A percentile compares a stretch with the other conserved stretches of the same genome.
Conservation (phyloP, 37 sponge, comb jelly and placozoan genomes). For the Hexactinellida sp. region DNA sequence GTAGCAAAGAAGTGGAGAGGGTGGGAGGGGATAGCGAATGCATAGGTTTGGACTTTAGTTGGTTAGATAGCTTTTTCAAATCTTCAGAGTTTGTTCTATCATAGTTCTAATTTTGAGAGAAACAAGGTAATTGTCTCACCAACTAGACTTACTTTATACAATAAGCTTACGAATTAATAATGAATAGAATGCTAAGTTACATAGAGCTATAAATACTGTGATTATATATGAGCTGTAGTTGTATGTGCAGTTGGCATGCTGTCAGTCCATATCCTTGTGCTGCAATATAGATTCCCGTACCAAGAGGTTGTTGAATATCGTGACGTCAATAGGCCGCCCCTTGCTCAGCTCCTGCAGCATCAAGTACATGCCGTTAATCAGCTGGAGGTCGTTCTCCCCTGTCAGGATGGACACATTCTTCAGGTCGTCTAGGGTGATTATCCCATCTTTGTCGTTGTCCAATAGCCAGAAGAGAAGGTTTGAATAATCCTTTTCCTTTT, state of each 20-base stretch:
- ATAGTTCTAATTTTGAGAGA: too few relatives aligned
- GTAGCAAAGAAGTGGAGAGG: neutral
- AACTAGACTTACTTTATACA: too few relatives aligned
- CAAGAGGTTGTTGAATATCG: neutral
- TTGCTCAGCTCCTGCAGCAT: neutral
- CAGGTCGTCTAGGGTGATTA: neutral
- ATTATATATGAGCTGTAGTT: too few relatives aligned
- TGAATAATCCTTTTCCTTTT: neutral
- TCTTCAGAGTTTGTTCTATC: neutral
- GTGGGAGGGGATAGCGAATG: neutral
- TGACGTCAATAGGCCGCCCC: neutral
- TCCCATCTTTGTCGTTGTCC: neutral
- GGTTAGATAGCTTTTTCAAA: conserved; percentile 14
- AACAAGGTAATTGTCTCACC: too few relatives aligned
- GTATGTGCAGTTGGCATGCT: too few relatives aligned
- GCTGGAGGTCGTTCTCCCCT: neutral
- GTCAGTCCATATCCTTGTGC: too few relatives aligned
- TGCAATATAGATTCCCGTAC: neutral
- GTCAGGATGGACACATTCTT: neutral
- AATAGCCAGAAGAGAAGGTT: neutral
- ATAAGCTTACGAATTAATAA: too few relatives aligned
- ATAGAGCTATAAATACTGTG: too few relatives aligned
- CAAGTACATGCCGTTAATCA: neutral
- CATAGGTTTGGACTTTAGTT: neutral
- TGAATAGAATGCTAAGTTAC: too few relatives aligned